These are phyloP conservation scores for Porites rus DNA, from an alignment of 92 coral and sea anemone species.

Conservation along the genomic window DNA sequence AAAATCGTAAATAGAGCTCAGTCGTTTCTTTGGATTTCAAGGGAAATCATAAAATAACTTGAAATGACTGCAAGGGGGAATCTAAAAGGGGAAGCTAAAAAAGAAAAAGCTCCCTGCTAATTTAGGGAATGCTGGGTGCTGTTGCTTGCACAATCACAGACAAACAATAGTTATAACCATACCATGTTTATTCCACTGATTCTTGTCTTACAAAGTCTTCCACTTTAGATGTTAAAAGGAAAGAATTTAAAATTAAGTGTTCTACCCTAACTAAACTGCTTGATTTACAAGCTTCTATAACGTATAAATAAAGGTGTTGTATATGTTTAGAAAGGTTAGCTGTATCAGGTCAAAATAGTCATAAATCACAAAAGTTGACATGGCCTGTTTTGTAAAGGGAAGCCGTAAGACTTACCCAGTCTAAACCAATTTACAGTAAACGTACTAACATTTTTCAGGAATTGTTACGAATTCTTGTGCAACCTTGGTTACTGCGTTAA, in stretches of 20 bases:
- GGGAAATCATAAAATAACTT: neutral
- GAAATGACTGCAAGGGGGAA: neutral
- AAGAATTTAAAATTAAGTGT: neutral
- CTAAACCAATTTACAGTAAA: too few relatives aligned
- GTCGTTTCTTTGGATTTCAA: neutral
- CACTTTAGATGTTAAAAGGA: neutral
- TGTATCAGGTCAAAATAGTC: conserved; percentile 7
- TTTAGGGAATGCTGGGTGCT: neutral
- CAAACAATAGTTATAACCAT: neutral
- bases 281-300: neutral
- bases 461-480: neutral
- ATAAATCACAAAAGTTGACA: conserved; percentile 18
- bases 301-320: neutral
- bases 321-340: neutral
- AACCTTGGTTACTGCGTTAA: neutral
- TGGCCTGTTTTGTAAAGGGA: neutral
- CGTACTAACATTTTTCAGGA: neutral
- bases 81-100: too few relatives aligned
- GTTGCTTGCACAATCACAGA: neutral
- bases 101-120: neutral
- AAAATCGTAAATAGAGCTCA: neutral
- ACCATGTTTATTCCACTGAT: conserved; percentile 14
- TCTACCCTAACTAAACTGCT: neutral
- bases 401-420: neutral
- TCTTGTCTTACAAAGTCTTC: neutral